Percentiles rank a stretch among this genome's conserved stretches.
phyloP scores from a whole-genome alignment of 2,113 vertebrate species.

The Tenebrosternarchus preto region DNA sequence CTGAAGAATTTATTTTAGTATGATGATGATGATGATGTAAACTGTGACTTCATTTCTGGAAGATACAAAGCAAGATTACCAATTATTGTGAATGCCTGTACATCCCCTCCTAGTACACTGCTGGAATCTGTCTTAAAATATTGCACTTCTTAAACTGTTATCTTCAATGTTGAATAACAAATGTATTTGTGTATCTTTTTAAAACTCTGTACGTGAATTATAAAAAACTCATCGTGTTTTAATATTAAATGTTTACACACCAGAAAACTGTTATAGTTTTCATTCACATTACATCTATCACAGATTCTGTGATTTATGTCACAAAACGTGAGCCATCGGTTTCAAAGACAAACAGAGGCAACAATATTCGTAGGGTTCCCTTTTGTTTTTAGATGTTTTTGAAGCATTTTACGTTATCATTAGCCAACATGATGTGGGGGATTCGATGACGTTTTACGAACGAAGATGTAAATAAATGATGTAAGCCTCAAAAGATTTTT shows the following conservation, averaged over 20 bases:
- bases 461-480: no score
- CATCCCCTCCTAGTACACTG: not conserved
- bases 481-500: no score
- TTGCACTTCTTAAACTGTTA: slow-evolving; percentile 29
- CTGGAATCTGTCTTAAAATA: not conserved
- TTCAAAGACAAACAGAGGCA: no score
- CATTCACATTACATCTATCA: not conserved
- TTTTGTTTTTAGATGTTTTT: no score
- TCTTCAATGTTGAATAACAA: slow-evolving; percentile 30
- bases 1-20: slow-evolving; percentile 19
- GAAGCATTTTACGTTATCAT: no score
- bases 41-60: not conserved
- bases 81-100: not conserved
- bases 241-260: slow-evolving; percentile 37
- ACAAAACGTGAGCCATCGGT: no score
- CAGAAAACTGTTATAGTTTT: not conserved
- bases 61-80: not conserved
- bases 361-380: no score
- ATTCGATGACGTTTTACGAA: no score
- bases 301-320: no score
- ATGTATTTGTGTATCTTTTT: slow-evolving; percentile 47
- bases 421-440: no score
- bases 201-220: slow-evolving; percentile 46
- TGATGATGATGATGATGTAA: not conserved
- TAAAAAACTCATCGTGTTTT: slow-evolving; percentile 42